Evolutionary conservation across 1,140 invertebrate species (phyloP).

Genomic region (Sminthurides bifidus): DNA sequence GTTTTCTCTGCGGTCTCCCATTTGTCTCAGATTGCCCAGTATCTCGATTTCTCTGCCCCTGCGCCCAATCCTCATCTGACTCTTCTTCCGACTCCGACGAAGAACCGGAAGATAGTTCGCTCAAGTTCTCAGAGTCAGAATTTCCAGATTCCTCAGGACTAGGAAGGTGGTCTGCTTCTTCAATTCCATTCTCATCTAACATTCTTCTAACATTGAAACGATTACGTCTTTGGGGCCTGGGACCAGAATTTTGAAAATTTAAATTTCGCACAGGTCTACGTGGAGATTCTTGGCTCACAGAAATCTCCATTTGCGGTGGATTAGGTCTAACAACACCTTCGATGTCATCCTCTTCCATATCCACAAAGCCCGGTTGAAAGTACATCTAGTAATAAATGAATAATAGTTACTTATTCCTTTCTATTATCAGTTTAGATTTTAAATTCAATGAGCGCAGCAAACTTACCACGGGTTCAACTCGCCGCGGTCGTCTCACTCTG

Average conservation of each 20-base stretch:
- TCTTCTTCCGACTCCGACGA: conserved; percentile 13
- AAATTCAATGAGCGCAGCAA: too few relatives aligned
- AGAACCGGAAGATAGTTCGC: conserved; percentile 1
- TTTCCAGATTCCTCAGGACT: conserved; percentile 11
- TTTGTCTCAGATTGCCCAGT: not conserved
- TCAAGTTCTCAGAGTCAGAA: conserved; percentile 11
- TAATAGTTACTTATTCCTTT: not conserved
- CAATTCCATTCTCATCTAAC: conserved; percentile 20
- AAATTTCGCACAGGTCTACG: not conserved
- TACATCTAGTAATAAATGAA: not conserved
- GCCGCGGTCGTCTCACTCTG: conserved; percentile 12
- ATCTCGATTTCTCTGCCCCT: not conserved
- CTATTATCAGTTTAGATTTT: too few relatives aligned
- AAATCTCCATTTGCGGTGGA: conserved; percentile 28
- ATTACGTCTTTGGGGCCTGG: not conserved
- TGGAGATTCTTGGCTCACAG: conserved; percentile 18
- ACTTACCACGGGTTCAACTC: conserved; percentile 16
- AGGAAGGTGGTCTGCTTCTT: conserved; percentile 7
- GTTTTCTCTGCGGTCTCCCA: not conserved
- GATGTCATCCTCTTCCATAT: conserved; percentile 14
- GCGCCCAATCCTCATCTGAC: conserved; percentile 27
- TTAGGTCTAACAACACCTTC: conserved; percentile 28
- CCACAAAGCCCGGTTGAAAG: not conserved
- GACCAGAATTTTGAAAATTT: not conserved
- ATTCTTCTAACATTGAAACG: conserved; percentile 16